These are phyloP conservation scores for Chloroclystis v-ata DNA, from an alignment of 2,888 invertebrate species.

Conservation along the genomic window DNA sequence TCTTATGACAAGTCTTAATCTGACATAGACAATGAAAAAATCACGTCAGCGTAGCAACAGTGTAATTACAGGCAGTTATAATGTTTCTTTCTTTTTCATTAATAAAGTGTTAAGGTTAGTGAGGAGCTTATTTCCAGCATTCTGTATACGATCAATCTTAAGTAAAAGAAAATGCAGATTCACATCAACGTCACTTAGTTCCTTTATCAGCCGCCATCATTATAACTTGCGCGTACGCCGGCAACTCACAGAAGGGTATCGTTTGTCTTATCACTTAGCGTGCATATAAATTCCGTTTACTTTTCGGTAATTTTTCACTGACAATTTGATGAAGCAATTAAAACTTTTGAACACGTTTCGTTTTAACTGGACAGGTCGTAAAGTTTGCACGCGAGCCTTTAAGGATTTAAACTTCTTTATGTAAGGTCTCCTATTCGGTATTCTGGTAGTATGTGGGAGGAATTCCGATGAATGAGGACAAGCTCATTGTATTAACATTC, in stretches of 20 bases:
- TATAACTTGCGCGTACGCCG: conserved; percentile 15
- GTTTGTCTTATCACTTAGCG: conserved; percentile 24
- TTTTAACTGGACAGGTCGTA: conserved; percentile 21
- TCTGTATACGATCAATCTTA: too few relatives aligned
- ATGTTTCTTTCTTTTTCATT: too few relatives aligned
- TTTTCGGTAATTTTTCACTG: conserved; percentile 27
- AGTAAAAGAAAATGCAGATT: not conserved
- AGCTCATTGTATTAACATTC: not conserved
- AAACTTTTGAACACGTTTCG: conserved; percentile 18
- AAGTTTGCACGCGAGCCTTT: conserved; percentile 14
- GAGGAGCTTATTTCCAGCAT: too few relatives aligned
- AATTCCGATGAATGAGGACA: conserved; percentile 1
- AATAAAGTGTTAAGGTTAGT: too few relatives aligned
- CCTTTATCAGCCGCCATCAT: conserved; percentile 13
- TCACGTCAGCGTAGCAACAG: too few relatives aligned
- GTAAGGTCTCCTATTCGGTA: conserved; percentile 1
- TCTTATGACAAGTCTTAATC: too few relatives aligned
- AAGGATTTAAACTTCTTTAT: conserved; percentile 2
- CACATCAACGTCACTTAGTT: conserved; percentile 2
- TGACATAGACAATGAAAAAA: too few relatives aligned
- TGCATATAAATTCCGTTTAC: conserved; percentile 20
- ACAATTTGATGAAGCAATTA: conserved; percentile 38
- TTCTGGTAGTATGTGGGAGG: not conserved
- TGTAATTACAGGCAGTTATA: too few relatives aligned
- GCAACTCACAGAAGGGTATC: conserved; percentile 27